Evolutionary conservation across 2,888 invertebrate species (phyloP), one percentile per base, ranked within the genome.

Genomic region (Chromoteleia sp.): DNA sequence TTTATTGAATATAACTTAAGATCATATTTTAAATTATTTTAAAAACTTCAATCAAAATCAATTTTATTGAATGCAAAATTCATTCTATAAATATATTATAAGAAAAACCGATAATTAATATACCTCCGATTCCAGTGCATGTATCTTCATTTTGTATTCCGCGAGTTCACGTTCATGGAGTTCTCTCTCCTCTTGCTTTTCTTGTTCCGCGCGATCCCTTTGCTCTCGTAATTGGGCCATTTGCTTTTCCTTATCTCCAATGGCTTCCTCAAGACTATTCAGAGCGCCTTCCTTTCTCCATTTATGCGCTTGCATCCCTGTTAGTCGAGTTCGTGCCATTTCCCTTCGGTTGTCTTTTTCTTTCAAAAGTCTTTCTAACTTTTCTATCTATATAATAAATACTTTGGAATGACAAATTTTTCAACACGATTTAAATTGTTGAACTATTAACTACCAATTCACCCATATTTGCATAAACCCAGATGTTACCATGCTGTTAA

Each of bases 301-400:
- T 90, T 98, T 97, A 89, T 98, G 98, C 12, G 97, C 97, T 93
- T 98, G 98, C 95, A 98, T 97, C 76, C 98, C 97, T 54, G 97
- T 96, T 58, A 97, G 92, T 85, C 98, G 94, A 30, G 97, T 97
- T 84, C 98, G 93, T 0, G 98, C 97, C 96, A 98, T 97, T 88
- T 98, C 98, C 68, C 99, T 97, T 93, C 99, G 98, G 92, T 98
- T 98, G 91, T 99, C 99, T 93, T 99, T 99, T 91, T 99, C 99
- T 92, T 98, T 98, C 61, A 99, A 93, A 65, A 98, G 93, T 90
- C 99, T 99, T 93, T 99, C 99, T 84, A 99, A 93, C 92, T 98
- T 98, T 93, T 99, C 99, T 90, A 99, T 97, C 98, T 99, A 90
- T 21, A 73, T 80, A 63, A 73, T 76, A 48, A 76, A 52, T 48